Conservation (phyloP, 2,797 vertebrate species). For the Sebastes matsubarae region DNA sequence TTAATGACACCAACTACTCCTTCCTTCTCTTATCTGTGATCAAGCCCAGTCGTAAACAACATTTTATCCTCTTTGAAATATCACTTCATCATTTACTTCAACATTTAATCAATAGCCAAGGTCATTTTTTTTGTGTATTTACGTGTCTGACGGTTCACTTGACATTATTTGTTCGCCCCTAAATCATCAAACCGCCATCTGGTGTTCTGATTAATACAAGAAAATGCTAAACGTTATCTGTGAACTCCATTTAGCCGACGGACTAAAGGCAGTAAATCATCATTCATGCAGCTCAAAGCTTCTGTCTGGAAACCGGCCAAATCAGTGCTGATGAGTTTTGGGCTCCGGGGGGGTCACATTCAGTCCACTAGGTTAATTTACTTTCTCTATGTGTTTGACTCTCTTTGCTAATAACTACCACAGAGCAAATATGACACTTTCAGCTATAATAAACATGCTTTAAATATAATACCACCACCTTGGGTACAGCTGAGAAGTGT, state of each 20-base stretch:
- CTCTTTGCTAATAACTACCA: conserved; percentile 10
- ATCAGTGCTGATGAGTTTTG: conserved; percentile 47
- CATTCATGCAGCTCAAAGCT: conserved; percentile 39
- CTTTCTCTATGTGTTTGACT: conserved; percentile 14
- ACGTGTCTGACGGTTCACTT: background rate
- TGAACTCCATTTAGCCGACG: conserved; percentile 12
- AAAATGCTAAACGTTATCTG: conserved; percentile 24
- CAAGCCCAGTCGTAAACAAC: background rate
- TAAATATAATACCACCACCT: background rate
- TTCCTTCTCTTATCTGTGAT: background rate
- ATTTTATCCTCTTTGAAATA: background rate
- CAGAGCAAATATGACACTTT: conserved; percentile 15
- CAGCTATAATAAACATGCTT: background rate
- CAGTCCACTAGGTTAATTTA: conserved; percentile 58
- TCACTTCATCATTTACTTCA: background rate
- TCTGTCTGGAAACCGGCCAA: conserved; percentile 47
- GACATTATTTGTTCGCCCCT: conserved; percentile 1
- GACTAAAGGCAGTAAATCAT: conserved; percentile 33
- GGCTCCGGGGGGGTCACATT: conserved; percentile 46
- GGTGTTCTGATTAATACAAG: conserved; percentile 5
- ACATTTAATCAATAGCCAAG: background rate
- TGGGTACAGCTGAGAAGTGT: background rate
- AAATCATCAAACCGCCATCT: conserved; percentile 16
- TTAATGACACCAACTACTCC: background rate
- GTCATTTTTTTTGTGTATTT: background rate